These are phyloP conservation scores for Macquaria australasica DNA, from an alignment of 2,113 vertebrate species.

Conservation along the genomic window DNA sequence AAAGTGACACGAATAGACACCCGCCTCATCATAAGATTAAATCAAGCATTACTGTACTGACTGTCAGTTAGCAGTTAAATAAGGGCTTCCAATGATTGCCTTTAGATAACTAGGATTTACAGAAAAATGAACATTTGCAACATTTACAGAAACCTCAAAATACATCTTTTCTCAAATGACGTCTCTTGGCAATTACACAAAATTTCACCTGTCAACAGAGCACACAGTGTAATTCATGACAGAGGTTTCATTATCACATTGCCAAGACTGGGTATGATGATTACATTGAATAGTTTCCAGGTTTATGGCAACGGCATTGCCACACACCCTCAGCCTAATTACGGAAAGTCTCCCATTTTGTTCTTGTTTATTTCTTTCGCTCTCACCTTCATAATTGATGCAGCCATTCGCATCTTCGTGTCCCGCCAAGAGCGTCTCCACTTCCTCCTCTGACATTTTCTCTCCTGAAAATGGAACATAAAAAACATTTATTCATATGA, in stretches of 20 bases:
- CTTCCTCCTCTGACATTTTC: slow-evolving; percentile 96
- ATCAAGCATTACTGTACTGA: neutral
- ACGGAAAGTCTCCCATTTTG: neutral
- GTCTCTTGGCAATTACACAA: neutral
- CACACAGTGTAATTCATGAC: neutral
- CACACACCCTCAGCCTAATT: neutral
- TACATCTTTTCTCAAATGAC: neutral
- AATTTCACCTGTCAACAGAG: neutral
- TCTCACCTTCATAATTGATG: slow-evolving; percentile 96
- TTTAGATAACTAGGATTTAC: neutral
- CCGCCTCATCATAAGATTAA: neutral
- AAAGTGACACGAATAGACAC: neutral
- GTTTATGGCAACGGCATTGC: neutral
- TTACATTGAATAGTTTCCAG: slow-evolving; percentile 3
- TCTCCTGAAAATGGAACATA: slow-evolving; percentile 84
- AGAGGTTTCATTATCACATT: neutral
- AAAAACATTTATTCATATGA: neutral
- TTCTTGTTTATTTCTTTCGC: neutral
- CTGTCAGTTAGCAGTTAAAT: neutral
- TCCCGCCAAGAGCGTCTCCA: slow-evolving; percentile 91
- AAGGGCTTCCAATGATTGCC: neutral
- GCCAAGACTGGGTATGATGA: neutral
- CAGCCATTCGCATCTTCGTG: slow-evolving; percentile 96
- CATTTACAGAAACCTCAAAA: neutral
- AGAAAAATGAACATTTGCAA: neutral